Evolutionary conservation across 2,888 invertebrate species (phyloP), one percentile per base, ranked within the genome.

Genomic region (Pseudococcus longispinus): DNA sequence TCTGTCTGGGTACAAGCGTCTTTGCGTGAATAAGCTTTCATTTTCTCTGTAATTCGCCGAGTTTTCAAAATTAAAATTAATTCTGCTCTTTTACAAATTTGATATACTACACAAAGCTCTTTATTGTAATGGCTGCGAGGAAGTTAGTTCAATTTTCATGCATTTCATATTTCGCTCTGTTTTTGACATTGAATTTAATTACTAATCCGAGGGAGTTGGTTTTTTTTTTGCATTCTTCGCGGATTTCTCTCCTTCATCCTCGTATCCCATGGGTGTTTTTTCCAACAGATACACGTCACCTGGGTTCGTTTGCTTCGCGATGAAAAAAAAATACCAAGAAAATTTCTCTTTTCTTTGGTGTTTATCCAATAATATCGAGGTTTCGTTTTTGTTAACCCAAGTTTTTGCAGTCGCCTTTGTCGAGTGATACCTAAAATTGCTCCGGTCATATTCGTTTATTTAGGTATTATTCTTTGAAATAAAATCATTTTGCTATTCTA

Each of bases 131-230:
- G 70, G 70, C 70, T 70, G 70, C 70, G 29, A 70, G 70, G 13
- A 42, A 80, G 20, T 80, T 80, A 8, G 23, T 80, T 80, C 77
- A 80, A 42, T 80, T 80, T 80, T 37, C 77, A 20, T 80, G 42
- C 32, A 80, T 42, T 80, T 80, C 77, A 80, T 80, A 42, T 80
- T 80, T 80, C 32, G 26, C 42, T 80, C 77, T 80, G 77, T 80
- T 80, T 80, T 20, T 80, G 77, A 80, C 42, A 42, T 37, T 37
- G 42, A 80, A 80, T 80, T 80, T 80, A 80, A 80, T 80, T 80
- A 80, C 77, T 80, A 80, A 80, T 42, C 77, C 42, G 20, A 80
- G 42, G 29, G 20, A 32, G 18, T 37, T 26, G 8, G 5, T 65
- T 26, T 65, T 65, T 65, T 26, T 65, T n/a, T n/a, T n/a, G n/a